Percentiles rank a stretch among this genome's conserved stretches.
Conservation (phyloP, 2,113 vertebrate genomes). For the Pseudopodoces humilis region DNA sequence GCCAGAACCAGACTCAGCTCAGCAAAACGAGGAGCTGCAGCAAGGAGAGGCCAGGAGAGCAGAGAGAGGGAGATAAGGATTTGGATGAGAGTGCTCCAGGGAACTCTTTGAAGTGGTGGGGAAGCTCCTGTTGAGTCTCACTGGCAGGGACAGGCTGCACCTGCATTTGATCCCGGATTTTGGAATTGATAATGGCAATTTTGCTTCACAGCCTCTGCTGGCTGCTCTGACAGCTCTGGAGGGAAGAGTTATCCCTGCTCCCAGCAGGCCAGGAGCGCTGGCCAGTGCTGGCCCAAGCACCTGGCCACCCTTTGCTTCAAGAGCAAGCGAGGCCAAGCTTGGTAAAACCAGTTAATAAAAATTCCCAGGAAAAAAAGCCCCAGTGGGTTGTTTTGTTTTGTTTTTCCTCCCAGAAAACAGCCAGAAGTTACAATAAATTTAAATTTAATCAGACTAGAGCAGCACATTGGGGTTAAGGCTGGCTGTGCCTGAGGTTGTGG, state of each 20-base stretch:
- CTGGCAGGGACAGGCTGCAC: not conserved
- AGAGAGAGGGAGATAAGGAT: not conserved
- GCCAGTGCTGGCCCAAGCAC: not conserved
- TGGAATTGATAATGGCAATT: not conserved
- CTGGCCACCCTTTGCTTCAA: not conserved
- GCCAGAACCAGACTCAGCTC: not conserved
- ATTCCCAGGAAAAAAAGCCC: not conserved
- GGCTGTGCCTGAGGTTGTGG: not conserved
- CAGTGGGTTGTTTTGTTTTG: not conserved
- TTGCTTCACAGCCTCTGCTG: not conserved
- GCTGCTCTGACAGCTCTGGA: not conserved
- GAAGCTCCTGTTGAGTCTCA: not conserved
- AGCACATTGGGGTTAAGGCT: not conserved
- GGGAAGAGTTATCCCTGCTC: not conserved
- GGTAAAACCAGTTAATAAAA: not conserved
- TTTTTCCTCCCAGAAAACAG: not conserved
- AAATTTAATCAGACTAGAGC: not conserved
- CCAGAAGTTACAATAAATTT: not conserved
- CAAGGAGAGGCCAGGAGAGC: not conserved
- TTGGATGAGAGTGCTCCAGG: not conserved
- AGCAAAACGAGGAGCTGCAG: not conserved
- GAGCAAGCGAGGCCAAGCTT: not conserved
- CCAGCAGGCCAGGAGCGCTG: not conserved
- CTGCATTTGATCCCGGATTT: not conserved
- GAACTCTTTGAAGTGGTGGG: not conserved